phyloP scores from a whole-genome alignment of 37 sponge, comb jelly and placozoan species.

The Theonella swinhoei region DNA sequence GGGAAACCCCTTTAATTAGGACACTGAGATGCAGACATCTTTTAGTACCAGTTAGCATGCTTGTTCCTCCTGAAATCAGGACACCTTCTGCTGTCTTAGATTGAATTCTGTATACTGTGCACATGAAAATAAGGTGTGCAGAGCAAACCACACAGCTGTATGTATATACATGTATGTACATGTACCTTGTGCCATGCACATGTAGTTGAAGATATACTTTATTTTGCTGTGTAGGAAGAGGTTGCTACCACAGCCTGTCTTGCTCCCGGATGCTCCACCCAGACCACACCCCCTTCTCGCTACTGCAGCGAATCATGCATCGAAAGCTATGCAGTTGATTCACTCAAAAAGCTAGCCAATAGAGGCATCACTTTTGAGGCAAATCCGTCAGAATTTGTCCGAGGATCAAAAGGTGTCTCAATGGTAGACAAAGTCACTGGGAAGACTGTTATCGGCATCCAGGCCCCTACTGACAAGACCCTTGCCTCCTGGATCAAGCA shows the following conservation, averaged over 20 bases:
- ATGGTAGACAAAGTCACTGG: constrained; percentile 73
- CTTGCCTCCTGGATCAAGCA: constrained; percentile 66
- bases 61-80: too few species aligned
- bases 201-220: too few species aligned
- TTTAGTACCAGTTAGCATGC: too few species aligned
- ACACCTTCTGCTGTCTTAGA: too few species aligned
- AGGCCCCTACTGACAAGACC: constrained; percentile 65
- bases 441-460: constrained; percentile 62
- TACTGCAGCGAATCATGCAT: constrained; percentile 66
- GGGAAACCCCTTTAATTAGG: background rate
- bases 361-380: constrained; percentile 50
- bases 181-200: too few species aligned
- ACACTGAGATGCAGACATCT: background rate
- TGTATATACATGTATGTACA: too few species aligned
- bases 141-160: too few species aligned
- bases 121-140: too few species aligned
- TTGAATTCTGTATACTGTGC: too few species aligned
- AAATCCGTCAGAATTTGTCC: constrained; percentile 35
- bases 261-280: constrained; percentile 39
- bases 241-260: constrained; percentile 15
- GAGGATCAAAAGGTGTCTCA: constrained; percentile 59
- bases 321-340: constrained; percentile 36
- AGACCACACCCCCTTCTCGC: constrained; percentile 38
- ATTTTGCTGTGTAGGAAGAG: constrained; percentile 46
- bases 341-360: constrained; percentile 47